Conservation (phyloP, 2,888 invertebrate genomes). For the Sericinus montela region DNA sequence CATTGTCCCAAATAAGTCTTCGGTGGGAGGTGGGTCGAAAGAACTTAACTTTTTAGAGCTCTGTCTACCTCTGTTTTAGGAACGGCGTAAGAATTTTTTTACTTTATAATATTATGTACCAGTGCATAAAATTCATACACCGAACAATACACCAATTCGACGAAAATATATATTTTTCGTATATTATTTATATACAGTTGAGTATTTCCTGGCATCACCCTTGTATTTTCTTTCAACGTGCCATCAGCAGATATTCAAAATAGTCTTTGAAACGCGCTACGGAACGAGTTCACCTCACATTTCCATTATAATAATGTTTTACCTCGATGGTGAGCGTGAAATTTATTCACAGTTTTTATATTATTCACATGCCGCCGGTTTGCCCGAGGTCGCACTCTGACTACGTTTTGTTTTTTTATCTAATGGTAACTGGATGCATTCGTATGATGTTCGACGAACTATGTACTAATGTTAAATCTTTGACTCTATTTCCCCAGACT, state of each 20-base stretch:
- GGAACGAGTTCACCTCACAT: constrained; percentile 34
- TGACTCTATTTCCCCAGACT: too few relatives aligned
- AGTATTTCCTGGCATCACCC: constrained; percentile 10
- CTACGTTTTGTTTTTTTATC: neutral
- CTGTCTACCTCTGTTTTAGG: too few relatives aligned
- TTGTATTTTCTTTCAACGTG: constrained; percentile 29
- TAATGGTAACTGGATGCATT: neutral
- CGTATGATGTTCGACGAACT: neutral
- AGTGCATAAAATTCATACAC: too few relatives aligned
- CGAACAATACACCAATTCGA: too few relatives aligned
- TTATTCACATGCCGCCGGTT: constrained; percentile 32
- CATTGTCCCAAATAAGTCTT: too few relatives aligned
- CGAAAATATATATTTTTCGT: too few relatives aligned
- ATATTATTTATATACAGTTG: neutral
- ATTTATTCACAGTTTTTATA: constrained; percentile 42
- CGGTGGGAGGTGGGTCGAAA: too few relatives aligned
- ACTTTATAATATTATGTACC: too few relatives aligned
- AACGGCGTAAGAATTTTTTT: too few relatives aligned
- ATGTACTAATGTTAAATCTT: too few relatives aligned
- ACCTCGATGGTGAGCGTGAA: constrained; percentile 37
- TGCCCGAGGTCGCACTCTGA: constrained; percentile 27
- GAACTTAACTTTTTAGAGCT: too few relatives aligned
- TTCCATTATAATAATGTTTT: constrained; percentile 35
- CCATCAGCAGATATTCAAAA: constrained; percentile 34
- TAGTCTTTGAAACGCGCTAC: constrained; percentile 31